These are phyloP conservation scores for Nothobranchius kuhntae DNA, from an alignment of 2,113 vertebrate species.

Conservation along the genomic window DNA sequence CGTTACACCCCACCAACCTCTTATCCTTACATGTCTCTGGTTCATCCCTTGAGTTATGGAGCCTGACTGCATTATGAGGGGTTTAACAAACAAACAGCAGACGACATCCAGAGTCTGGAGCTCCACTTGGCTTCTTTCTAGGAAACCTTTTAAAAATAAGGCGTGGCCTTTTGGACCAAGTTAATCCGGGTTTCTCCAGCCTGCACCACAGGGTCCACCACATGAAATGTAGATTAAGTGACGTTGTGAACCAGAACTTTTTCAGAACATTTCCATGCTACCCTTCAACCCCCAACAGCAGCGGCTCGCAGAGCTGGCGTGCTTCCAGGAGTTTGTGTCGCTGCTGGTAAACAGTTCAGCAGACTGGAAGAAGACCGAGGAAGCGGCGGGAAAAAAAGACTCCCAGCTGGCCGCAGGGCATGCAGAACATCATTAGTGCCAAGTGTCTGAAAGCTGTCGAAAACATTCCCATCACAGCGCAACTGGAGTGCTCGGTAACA, in stretches of 20 bases:
- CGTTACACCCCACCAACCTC: no score
- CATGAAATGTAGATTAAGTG: not conserved
- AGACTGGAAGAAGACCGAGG: slow-evolving; percentile 24
- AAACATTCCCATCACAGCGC: slow-evolving; percentile 62
- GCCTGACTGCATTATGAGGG: no score
- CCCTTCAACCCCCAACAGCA: not conserved
- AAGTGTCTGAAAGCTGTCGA: slow-evolving; percentile 73
- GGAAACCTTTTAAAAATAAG: not conserved
- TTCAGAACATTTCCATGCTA: not conserved
- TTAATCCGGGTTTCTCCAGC: no score
- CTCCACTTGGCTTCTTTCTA: no score
- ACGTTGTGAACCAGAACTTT: not conserved
- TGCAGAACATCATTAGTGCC: slow-evolving; percentile 68
- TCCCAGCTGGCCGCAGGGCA: slow-evolving; percentile 54
- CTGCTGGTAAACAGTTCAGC: slow-evolving; percentile 40
- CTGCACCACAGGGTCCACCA: no score
- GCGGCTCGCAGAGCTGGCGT: slow-evolving; percentile 18
- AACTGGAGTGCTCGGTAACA: slow-evolving; percentile 67
- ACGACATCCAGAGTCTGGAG: no score
- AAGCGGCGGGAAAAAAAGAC: not conserved
- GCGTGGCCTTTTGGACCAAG: not conserved
- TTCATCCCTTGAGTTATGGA: not conserved
- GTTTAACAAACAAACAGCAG: no score
- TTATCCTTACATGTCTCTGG: not conserved
- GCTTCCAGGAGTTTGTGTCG: slow-evolving; percentile 30